phyloP scores from a whole-genome alignment of 1,140 invertebrate genomes.

The Dinoponera quadriceps region DNA sequence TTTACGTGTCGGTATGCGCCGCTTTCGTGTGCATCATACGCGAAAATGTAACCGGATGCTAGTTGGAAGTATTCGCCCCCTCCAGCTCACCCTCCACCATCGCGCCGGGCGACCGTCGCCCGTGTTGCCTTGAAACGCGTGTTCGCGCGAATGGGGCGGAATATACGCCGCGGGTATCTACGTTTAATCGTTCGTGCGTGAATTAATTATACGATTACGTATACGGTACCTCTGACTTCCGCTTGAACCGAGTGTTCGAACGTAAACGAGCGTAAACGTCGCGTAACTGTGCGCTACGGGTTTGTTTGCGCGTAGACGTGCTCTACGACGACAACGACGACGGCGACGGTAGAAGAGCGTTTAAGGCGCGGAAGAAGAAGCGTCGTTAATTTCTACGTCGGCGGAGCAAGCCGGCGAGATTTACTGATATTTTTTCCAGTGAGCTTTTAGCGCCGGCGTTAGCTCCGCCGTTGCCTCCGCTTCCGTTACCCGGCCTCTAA shows the following conservation, averaged over 20 bases:
- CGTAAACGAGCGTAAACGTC: constrained; percentile 14
- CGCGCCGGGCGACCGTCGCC: background rate
- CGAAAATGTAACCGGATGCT: constrained; percentile 48
- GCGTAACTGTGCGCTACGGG: background rate
- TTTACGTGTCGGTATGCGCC: constrained; percentile 21
- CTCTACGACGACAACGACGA: too few relatives aligned
- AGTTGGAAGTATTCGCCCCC: constrained; percentile 21
- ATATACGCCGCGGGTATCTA: background rate
- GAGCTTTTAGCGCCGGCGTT: constrained; percentile 76
- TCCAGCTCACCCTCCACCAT: background rate
- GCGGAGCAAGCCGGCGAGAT: constrained; percentile 73
- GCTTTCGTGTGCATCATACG: constrained; percentile 37
- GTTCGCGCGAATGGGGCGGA: background rate
- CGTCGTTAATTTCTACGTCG: constrained; percentile 76
- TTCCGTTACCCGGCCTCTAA: background rate
- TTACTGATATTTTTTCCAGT: constrained; percentile 76
- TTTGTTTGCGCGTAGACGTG: background rate
- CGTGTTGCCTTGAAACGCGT: constrained; percentile 7
- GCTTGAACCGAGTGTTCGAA: background rate
- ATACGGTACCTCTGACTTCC: background rate
- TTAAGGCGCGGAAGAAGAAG: constrained; percentile 52
- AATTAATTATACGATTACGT: constrained; percentile 22
- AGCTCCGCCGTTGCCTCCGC: background rate
- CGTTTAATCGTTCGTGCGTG: constrained; percentile 21
- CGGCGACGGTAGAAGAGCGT: background rate